Evolutionary conservation across 1,140 invertebrate genomes (phyloP), one percentile per base, ranked within the genome.

Genomic region (Steinernema khuongi): DNA sequence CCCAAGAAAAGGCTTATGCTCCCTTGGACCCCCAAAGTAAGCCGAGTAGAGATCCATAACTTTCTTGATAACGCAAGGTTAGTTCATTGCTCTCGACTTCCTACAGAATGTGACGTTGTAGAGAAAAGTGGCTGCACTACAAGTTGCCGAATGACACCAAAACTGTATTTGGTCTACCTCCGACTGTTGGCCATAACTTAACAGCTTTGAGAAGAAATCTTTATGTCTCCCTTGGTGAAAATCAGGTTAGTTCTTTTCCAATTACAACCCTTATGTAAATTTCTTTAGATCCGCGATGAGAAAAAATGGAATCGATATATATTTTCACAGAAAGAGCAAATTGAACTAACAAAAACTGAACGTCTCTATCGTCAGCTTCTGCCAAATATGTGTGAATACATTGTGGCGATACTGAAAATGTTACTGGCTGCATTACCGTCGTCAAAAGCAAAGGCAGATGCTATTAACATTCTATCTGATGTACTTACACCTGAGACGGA

Each of bases 401-500:
- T 84, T 18, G 79, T 85, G 41, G 81, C 81, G 29, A 72, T 85
- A 22, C 87, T 99, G 19, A 99, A 99, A 89, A 94, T 99, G 80
- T 88, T 99, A 28, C 88, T 99, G 50, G 96, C 96, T 66, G 94
- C 96, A 67, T 93, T 95, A 19, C 96, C 96, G 0, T 97, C 95
- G 1, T 96, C 93, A 22, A 99, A 97, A 44, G 82, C 94, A 19
- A 99, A 98, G 88, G 94, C 93, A 31, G 96, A 99, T 85, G 96
- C 94, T 69, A 94, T 98, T 80, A 98, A 98, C 87, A 97, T 99
- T 41, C 91, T 98, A 90, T 91, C 94, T 66, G 97, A 99, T 88
- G 91, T 99, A 44, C 86, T 99, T 75, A 85, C 83, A 1, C 79
- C 82, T 4, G 77, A 83, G 29, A 81, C 80, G 26, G 82, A 85